Conservation (phyloP, 2,113 vertebrate species). For the Trinectes maculatus region DNA sequence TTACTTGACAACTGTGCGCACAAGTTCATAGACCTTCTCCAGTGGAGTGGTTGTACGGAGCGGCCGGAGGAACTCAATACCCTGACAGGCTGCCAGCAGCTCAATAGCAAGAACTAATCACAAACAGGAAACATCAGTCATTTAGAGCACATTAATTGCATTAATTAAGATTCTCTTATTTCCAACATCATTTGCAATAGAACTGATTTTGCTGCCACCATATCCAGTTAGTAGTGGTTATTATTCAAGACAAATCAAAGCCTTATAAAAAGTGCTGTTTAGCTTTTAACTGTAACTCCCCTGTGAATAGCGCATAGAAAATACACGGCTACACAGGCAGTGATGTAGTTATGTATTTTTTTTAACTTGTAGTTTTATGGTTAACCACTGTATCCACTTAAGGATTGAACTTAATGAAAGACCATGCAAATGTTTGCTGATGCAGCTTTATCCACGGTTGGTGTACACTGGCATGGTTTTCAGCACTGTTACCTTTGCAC, state of each 20-base stretch:
- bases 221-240: no score
- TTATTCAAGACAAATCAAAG: no score
- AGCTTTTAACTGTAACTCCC: no score
- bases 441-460: not conserved
- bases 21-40: constrained; percentile 98
- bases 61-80: constrained; percentile 97
- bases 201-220: no score
- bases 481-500: constrained; percentile 21
- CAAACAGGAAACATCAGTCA: not conserved
- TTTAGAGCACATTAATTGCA: no score
- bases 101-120: constrained; percentile 92
- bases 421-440: constrained; percentile 13
- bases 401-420: not conserved
- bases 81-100: constrained; percentile 95
- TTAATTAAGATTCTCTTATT: no score
- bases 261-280: no score
- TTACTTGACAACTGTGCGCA: constrained; percentile 96
- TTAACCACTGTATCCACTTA: not conserved
- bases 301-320: not conserved
- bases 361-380: constrained; percentile 3
- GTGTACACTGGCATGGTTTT: constrained; percentile 17
- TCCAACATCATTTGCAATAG: no score
- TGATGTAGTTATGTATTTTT: not conserved
- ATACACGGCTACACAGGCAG: not conserved
- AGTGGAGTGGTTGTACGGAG: constrained; percentile 94